These are phyloP conservation scores for Drosophila bocki DNA, from an alignment of 1,140 invertebrate genomes.

Conservation along the genomic window DNA sequence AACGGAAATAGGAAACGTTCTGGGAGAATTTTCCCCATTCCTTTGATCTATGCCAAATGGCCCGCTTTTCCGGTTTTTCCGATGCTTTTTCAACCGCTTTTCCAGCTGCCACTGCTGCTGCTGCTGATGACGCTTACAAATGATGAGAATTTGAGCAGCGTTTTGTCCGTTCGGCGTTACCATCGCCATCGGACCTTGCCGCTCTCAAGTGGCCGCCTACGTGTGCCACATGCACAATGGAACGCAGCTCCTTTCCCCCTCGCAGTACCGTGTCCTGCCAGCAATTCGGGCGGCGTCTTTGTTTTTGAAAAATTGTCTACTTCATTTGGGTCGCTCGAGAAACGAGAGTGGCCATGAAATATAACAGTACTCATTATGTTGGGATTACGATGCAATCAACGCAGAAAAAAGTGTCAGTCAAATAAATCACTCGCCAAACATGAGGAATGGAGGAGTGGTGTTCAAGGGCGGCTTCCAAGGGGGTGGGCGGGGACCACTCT, in stretches of 20 bases:
- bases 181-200: conserved; percentile 30
- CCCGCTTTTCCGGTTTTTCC: conserved; percentile 14
- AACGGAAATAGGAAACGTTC: conserved; percentile 12
- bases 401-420: conserved; percentile 84
- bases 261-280: not conserved
- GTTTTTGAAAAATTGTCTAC: conserved; percentile 83
- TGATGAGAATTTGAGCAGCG: conserved; percentile 74
- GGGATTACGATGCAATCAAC: conserved; percentile 85
- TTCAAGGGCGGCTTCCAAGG: not conserved
- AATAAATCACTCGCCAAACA: conserved; percentile 83
- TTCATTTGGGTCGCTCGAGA: conserved; percentile 71
- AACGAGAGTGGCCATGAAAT: conserved; percentile 82
- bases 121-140: conserved; percentile 70
- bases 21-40: not conserved
- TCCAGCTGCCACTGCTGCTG: conserved; percentile 37
- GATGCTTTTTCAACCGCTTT: conserved; percentile 11
- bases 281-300: conserved; percentile 59
- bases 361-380: conserved; percentile 85
- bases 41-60: conserved; percentile 36
- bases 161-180: conserved; percentile 39
- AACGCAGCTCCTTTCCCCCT: not conserved
- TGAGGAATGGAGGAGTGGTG: conserved; percentile 54
- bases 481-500: not conserved
- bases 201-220: conserved; percentile 77
- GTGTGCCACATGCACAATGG: conserved; percentile 80